Evolutionary conservation across 2,888 invertebrate genomes (phyloP), one percentile per base, ranked within the genome.

Genomic region (Koerneria pararmatus): DNA sequence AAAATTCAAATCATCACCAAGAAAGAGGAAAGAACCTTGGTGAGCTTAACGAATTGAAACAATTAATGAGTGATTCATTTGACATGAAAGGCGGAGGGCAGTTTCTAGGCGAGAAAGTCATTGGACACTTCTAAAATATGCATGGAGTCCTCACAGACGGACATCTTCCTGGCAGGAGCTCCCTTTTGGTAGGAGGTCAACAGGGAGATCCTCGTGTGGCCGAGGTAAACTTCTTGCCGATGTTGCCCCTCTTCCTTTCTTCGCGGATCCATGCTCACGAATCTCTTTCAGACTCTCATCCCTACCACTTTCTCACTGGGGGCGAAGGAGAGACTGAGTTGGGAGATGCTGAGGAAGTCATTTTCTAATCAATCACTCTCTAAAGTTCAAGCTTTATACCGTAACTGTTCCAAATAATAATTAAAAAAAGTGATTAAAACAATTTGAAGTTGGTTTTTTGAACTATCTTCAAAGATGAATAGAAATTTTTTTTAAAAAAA

Each of bases 41-140:
- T n/a, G n/a, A n/a, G n/a, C n/a, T n/a, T n/a, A n/a, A n/a, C n/a
- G n/a, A n/a, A n/a, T n/a, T n/a, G n/a, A n/a, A n/a, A n/a, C n/a
- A n/a, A n/a, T n/a, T n/a, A n/a, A n/a, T n/a, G n/a, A n/a, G n/a
- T n/a, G n/a, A n/a, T n/a, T n/a, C n/a, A n/a, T n/a, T n/a, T n/a
- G n/a, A n/a, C n/a, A n/a, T n/a, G n/a, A n/a, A n/a, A n/a, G n/a
- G n/a, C n/a, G 46, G 46, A 41, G n/a, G n/a, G 11, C n/a, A 15
- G n/a, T 41, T 27, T 22, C 41, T 51, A 65, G 19, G 65, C 65
- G 31, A 65, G 51, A 27, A 65, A 65, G 48, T 65, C 65, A 29
- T 56, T 34, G 11, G 65, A 65, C 48, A 57, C 29, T 48, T 65
- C 65, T 1, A 65, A 46, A 48, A 65, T 65, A 4, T 11, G 46